These are phyloP conservation scores for Halictus ligatus DNA, from an alignment of 2,888 invertebrate genomes.

Conservation along the genomic window DNA sequence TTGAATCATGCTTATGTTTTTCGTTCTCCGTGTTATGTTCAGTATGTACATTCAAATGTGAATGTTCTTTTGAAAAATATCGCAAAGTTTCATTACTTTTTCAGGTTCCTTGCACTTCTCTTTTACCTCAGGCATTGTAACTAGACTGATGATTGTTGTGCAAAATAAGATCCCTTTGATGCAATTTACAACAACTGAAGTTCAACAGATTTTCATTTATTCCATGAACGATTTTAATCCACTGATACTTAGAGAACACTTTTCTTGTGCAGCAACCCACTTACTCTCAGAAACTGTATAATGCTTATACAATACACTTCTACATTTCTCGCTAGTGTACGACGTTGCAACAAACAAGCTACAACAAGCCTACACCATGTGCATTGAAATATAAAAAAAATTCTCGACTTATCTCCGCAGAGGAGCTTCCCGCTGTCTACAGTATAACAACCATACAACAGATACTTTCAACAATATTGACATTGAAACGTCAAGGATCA, in stretches of 20 bases:
- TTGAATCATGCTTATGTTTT: neutral
- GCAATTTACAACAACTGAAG: neutral
- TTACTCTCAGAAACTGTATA: neutral
- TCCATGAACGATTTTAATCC: neutral
- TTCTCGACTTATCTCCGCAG: neutral
- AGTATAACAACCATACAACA: no score
- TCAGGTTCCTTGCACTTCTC: no score
- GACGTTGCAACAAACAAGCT: neutral
- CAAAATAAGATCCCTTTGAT: neutral
- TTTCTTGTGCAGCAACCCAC: neutral
- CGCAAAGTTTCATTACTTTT: no score
- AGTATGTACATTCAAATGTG: neutral
- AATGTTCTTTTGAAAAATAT: no score
- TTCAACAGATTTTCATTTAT: neutral
- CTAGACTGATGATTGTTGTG: no score
- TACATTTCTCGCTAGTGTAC: neutral
- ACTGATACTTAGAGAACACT: neutral
- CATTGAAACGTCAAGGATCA: neutral
- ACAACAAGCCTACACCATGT: neutral
- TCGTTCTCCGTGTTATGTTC: neutral
- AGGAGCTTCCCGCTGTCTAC: neutral
- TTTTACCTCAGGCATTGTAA: no score
- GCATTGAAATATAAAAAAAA: neutral
- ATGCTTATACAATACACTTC: neutral
- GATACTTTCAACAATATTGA: no score